A percentile compares a stretch with the other conserved stretches of the same genome.
phyloP scores from a whole-genome alignment of 2,888 invertebrate species.

The Cosmorhoe ocellata region DNA sequence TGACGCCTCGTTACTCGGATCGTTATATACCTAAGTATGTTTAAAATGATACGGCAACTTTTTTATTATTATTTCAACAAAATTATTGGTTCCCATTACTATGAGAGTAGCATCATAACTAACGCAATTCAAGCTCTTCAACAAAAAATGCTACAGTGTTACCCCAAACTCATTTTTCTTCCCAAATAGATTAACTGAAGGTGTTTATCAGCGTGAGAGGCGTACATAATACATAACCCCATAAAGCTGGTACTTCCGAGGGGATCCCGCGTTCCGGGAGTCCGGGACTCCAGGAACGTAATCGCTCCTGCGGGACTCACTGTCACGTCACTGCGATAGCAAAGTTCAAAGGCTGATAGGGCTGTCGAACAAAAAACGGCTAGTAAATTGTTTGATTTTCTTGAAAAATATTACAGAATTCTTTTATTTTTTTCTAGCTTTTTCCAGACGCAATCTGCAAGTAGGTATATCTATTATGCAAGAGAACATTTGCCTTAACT shows the following conservation, averaged over 20 bases:
- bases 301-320: constrained; percentile 42
- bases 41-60: too few species aligned
- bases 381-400: neutral
- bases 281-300: constrained; percentile 32
- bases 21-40: too few species aligned
- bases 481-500: too few species aligned
- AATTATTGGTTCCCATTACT: too few species aligned
- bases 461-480: too few species aligned
- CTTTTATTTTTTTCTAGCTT: too few species aligned
- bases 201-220: constrained; percentile 36
- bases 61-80: too few species aligned
- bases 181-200: constrained; percentile 34
- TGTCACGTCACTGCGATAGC: constrained; percentile 39
- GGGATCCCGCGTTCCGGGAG: constrained; percentile 22
- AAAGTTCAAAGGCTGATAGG: constrained; percentile 11
- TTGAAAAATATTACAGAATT: too few species aligned
- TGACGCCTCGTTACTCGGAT: too few species aligned
- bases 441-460: too few species aligned
- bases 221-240: constrained; percentile 38
- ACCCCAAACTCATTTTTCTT: constrained; percentile 36
- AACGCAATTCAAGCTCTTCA: constrained; percentile 2
- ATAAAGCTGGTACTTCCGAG: constrained; percentile 31
- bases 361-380: neutral
- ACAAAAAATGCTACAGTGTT: constrained; percentile 16
- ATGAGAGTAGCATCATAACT: too few species aligned